A percentile compares a stretch with the other conserved stretches of the same genome.
Evolutionary conservation across 2,113 vertebrate genomes (phyloP).

Genomic region (Calidris pygmaea): DNA sequence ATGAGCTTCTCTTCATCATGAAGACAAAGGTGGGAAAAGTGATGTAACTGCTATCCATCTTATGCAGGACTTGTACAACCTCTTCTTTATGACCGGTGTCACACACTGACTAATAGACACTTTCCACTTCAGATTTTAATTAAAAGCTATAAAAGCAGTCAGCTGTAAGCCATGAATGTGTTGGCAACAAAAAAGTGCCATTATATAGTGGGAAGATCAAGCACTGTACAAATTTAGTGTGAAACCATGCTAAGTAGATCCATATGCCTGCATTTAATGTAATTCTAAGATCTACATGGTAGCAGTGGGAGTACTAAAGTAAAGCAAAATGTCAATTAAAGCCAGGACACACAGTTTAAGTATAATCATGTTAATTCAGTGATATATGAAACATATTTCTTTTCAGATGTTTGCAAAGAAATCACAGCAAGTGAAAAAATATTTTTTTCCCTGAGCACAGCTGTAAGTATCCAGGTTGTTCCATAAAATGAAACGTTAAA

Average conservation of each 20-base stretch:
- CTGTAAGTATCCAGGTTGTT: neutral
- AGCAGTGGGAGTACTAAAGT: neutral
- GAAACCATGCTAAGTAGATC: conserved; percentile 72
- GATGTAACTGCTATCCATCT: conserved; percentile 66
- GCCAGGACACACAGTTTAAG: neutral
- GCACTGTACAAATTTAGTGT: conserved; percentile 68
- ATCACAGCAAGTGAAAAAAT: conserved; percentile 17
- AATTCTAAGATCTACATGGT: conserved; percentile 15
- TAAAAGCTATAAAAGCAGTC: conserved; percentile 80
- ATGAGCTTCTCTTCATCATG: conserved; percentile 45
- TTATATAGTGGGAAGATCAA: conserved; percentile 74
- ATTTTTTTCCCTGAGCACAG: neutral
- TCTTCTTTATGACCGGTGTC: conserved; percentile 66
- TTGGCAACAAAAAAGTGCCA: conserved; percentile 64
- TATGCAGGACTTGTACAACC: conserved; percentile 55
- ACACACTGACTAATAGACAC: conserved; percentile 71
- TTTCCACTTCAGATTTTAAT: conserved; percentile 79
- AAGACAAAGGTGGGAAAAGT: conserved; percentile 70
- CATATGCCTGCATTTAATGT: conserved; percentile 47
- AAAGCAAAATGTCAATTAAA: conserved; percentile 51
- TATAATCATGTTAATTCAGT: conserved; percentile 40
- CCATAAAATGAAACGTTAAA: neutral
- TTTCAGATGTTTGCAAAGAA: conserved; percentile 20
- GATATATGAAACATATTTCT: neutral
- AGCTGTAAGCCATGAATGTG: conserved; percentile 74